A percentile compares a stretch with the other conserved stretches of the same genome.
These are phyloP conservation scores for Gari tellinella DNA, from an alignment of 2,888 invertebrate genomes.

Conservation along the genomic window DNA sequence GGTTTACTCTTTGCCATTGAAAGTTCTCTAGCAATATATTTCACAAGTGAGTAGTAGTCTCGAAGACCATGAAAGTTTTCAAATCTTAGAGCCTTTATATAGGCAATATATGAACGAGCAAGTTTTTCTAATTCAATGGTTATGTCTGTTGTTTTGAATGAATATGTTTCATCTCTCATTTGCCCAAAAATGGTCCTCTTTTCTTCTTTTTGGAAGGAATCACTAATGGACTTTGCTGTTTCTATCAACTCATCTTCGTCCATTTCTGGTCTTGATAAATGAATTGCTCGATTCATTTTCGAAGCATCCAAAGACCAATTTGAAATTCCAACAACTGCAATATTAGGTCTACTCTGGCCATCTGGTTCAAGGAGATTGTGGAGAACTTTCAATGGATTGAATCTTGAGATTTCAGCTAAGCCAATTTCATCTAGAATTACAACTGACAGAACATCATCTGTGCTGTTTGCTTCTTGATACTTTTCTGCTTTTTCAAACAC, in stretches of 20 bases:
- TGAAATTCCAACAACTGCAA: conserved; percentile 75
- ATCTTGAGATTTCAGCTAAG: conserved; percentile 72
- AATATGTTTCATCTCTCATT: neutral
- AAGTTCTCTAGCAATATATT: conserved; percentile 25
- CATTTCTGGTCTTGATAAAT: conserved; percentile 72
- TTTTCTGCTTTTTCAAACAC: conserved; percentile 71
- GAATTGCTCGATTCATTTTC: conserved; percentile 78
- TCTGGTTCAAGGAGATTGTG: conserved; percentile 72
- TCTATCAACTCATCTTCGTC: conserved; percentile 65
- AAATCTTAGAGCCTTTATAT: conserved; percentile 39
- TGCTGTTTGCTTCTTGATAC: conserved; percentile 59
- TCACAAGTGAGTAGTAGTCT: conserved; percentile 64
- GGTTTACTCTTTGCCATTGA: neutral
- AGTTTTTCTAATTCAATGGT: conserved; percentile 28
- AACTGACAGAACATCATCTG: conserved; percentile 65
- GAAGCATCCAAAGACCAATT: conserved; percentile 77
- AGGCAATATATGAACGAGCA: conserved; percentile 34
- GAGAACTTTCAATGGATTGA: conserved; percentile 75
- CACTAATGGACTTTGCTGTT: conserved; percentile 65
- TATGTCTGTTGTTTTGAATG: conserved; percentile 10
- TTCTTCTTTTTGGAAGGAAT: conserved; percentile 26
- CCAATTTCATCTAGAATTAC: conserved; percentile 77
- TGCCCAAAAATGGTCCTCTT: neutral
- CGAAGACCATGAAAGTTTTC: conserved; percentile 65
- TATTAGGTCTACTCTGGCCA: conserved; percentile 58